phyloP scores from a whole-genome alignment of 2,797 vertebrate genomes.

The Stomatorhinus walkeri region DNA sequence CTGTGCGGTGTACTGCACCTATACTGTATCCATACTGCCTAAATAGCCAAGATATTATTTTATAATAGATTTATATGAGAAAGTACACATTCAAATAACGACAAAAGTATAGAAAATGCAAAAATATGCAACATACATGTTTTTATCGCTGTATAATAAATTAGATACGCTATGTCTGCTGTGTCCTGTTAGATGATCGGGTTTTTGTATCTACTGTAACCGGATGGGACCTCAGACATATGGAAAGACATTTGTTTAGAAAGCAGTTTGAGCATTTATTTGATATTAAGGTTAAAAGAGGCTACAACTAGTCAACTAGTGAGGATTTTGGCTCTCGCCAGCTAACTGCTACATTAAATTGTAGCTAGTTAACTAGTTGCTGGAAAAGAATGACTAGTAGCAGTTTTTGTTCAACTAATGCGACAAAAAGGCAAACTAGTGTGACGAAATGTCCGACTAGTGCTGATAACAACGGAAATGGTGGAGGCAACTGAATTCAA shows the following conservation, averaged over 20 bases:
- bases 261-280: not conserved
- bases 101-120: not conserved
- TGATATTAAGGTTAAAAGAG: not conserved
- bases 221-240: not conserved
- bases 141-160: not conserved
- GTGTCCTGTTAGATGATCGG: not conserved
- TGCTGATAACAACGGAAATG: not conserved
- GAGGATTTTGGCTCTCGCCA: not conserved
- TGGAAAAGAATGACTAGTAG: not conserved
- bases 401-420: not conserved
- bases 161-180: not conserved
- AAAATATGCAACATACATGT: not conserved
- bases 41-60: not conserved
- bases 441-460: not conserved
- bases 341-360: not conserved
- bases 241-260: not conserved
- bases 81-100: not conserved
- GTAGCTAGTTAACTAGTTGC: not conserved
- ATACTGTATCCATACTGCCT: not conserved
- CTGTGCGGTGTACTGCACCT: not conserved
- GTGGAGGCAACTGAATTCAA: not conserved
- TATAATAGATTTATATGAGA: not conserved
- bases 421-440: not conserved
- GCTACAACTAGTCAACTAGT: not conserved
- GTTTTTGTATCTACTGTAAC: not conserved